Percentiles rank a stretch among this genome's conserved stretches.
Conservation (phyloP, 1,140 invertebrate species). For the Halyomorpha halys region DNA sequence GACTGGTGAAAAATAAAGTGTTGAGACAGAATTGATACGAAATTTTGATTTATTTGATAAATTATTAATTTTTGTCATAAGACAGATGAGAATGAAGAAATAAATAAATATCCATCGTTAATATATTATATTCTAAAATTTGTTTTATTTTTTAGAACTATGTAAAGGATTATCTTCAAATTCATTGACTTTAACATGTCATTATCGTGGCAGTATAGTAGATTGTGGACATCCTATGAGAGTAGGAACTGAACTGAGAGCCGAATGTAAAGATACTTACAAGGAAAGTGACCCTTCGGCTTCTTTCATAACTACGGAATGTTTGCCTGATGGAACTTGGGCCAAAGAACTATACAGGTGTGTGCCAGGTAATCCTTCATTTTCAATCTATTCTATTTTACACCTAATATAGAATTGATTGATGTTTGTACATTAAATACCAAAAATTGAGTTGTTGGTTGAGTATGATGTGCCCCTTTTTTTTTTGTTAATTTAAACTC, state of each 20-base stretch:
- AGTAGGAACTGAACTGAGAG: conserved; percentile 11
- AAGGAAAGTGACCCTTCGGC: background rate
- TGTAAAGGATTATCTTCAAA: conserved; percentile 19
- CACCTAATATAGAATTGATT: background rate
- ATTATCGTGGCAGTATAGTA: conserved; percentile 15
- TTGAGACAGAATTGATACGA: too few relatives aligned
- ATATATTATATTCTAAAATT: too few relatives aligned
- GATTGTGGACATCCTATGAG: background rate
- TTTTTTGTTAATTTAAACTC: too few relatives aligned
- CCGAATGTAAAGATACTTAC: conserved; percentile 20
- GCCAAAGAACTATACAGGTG: conserved; percentile 15
- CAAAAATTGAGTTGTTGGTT: too few relatives aligned
- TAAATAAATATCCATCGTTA: too few relatives aligned
- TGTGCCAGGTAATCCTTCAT: conserved; percentile 18
- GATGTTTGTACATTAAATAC: too few relatives aligned
- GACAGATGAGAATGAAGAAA: too few relatives aligned
- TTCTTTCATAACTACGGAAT: conserved; percentile 5
- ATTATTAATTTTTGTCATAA: too few relatives aligned
- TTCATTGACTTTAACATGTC: conserved; percentile 18
- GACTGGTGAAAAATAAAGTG: too few relatives aligned
- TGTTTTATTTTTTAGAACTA: conserved; percentile 24
- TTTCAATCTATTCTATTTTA: background rate
- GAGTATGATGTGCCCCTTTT: too few relatives aligned
- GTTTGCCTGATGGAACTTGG: conserved; percentile 17
- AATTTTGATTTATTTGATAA: too few relatives aligned